Base-by-base conservation (phyloP, 2,113 vertebrate genomes). In the Apaloderma vittatum region DNA sequence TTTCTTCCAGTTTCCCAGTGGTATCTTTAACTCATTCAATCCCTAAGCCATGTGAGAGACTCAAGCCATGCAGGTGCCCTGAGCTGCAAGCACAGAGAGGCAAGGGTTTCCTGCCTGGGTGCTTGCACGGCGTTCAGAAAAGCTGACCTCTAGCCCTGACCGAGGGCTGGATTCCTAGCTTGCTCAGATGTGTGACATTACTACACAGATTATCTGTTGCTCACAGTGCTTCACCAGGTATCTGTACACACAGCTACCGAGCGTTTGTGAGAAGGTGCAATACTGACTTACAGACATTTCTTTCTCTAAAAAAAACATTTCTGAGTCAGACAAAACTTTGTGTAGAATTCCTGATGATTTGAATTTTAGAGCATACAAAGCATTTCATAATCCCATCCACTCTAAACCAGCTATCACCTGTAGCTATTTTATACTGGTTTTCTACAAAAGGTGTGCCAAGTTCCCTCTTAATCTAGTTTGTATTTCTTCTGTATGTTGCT, bases 61-160 rank as follows among this genome's bases (percentile, higher is more conserved):
- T 30, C 7, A 63, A 86, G 40, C 2, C 22, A 23, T 36, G 8
- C 8, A 29, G 9, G 12, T 19, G n/a, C 4, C 26, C 51, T 65
- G 2, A 3, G 10, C 20, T 30, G 17, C 48, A 75, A 45, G 21
- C 10, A 11, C 8, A n/a, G 18, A 71, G 36, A 52, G 6, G 4
- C 11, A 34, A 75, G 20, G 34, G 3, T 3, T 48, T 49, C 23
- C 66, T 68, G 17, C 55, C 23, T 15, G 2, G 3, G 22, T 36
- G 1, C 21, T 36, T 54, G 13, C 23, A 10, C 1, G 0, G 4
- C 3, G 22, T 9, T 62, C 46, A 59, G 46, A 54, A 76, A 61
- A 58, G 2, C 22, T 75, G 24, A 2, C 12, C 24, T 79, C 40
- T 77, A 27, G 14, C 29, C 40, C 46, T 83, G 40, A 16, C 15